A percentile compares a stretch with the other conserved stretches of the same genome.
Evolutionary conservation across 64 coral and sea anemone species (phyloP).

Genomic region (Stichodactyla mertensii): DNA sequence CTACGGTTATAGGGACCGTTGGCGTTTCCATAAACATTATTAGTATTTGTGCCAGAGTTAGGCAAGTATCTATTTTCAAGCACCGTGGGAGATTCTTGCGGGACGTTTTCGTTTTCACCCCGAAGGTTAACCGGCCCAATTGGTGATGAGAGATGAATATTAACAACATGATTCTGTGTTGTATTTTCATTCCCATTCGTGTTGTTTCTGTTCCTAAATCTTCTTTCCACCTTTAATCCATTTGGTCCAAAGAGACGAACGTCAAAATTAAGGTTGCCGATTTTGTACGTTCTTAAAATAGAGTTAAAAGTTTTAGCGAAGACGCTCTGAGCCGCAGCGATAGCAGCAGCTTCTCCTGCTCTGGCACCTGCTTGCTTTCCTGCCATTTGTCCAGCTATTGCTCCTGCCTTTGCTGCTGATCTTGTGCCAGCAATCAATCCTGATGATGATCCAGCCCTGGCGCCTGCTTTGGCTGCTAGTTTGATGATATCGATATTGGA

Average conservation of each 20-base stretch:
- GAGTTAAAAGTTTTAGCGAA: conserved; percentile 23
- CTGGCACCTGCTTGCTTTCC: conserved; percentile 2
- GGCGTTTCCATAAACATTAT: neutral
- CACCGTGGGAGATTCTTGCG: neutral
- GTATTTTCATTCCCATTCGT: neutral
- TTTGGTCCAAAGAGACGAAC: neutral
- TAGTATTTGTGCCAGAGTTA: neutral
- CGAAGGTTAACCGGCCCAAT: neutral
- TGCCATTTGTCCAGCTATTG: conserved; percentile 19
- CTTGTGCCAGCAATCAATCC: neutral
- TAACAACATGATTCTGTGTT: conserved; percentile 13
- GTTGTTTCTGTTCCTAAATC: neutral
- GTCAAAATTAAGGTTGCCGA: neutral
- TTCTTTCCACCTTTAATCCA: neutral
- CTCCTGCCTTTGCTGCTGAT: conserved; percentile 31
- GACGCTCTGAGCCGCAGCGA: conserved; percentile 1
- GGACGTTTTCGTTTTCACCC: neutral
- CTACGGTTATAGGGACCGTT: neutral
- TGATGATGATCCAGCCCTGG: conserved; percentile 4
- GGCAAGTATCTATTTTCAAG: neutral
- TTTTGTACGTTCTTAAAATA: neutral
- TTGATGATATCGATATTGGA: neutral
- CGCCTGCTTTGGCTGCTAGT: conserved; percentile 20
- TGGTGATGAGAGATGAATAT: conserved; percentile 15
- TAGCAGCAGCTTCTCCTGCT: conserved; percentile 8